Conservation (phyloP, 1,140 invertebrate species). For the Idris sp. region DNA sequence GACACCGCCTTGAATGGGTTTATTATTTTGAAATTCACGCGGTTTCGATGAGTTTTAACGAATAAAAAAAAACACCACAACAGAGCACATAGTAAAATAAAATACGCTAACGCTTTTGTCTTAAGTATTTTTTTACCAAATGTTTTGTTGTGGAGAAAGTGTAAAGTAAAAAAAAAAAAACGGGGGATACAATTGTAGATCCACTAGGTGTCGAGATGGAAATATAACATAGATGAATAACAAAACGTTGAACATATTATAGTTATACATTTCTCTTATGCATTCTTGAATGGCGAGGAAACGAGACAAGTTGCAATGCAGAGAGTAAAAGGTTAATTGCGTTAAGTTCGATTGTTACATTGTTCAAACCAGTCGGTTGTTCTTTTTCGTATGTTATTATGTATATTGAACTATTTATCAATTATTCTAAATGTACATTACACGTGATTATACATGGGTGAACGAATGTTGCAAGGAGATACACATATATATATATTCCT, state of each 20-base stretch:
- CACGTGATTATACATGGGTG: constrained; percentile 60
- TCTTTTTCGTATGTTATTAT: constrained; percentile 59
- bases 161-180: constrained; percentile 19
- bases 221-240: constrained; percentile 55
- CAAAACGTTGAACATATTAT: constrained; percentile 59
- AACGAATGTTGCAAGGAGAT: constrained; percentile 46
- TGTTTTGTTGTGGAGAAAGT: constrained; percentile 17
- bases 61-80: too few relatives aligned
- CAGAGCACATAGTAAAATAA: too few relatives aligned
- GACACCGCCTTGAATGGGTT: too few relatives aligned
- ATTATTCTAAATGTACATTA: constrained; percentile 59
- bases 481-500: constrained; percentile 44
- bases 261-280: constrained; percentile 51
- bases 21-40: too few relatives aligned
- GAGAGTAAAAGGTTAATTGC: constrained; percentile 24
- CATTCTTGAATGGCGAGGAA: constrained; percentile 16
- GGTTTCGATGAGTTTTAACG: too few relatives aligned
- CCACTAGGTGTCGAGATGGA: constrained; percentile 45
- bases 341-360: constrained; percentile 53
- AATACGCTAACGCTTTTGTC: too few relatives aligned
- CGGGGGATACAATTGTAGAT: constrained; percentile 36
- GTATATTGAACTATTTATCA: constrained; percentile 61
- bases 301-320: constrained; percentile 25
- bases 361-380: constrained; percentile 44
- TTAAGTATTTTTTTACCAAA: too few relatives aligned